Percentiles rank a stretch among this genome's conserved stretches.
Conservation (phyloP, 2,797 vertebrate species). For the Huso huso region DNA sequence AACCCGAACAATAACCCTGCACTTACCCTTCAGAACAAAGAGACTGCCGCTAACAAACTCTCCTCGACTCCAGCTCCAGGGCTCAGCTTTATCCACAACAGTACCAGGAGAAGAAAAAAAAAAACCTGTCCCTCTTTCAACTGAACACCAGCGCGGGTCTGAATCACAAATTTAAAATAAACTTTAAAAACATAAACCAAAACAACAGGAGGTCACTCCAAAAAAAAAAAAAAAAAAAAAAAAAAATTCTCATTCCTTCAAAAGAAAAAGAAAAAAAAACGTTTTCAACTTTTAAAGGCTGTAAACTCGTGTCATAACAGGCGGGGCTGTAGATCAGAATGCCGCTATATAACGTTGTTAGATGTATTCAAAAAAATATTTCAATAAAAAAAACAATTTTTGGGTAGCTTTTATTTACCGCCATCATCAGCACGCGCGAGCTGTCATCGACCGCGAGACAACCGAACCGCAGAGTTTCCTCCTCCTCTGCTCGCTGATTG, state of each 20-base stretch:
- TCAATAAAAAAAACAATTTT: background rate
- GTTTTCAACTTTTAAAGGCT: slow-evolving; percentile 17
- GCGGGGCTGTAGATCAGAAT: background rate
- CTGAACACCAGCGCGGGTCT: slow-evolving; percentile 10
- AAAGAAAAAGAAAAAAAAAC: slow-evolving; percentile 9
- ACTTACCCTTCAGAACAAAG: slow-evolving; percentile 45
- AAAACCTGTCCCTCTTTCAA: slow-evolving; percentile 1
- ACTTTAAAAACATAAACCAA: slow-evolving; percentile 28
- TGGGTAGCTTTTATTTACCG: slow-evolving; percentile 63
- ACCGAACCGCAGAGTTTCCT: slow-evolving; percentile 29
- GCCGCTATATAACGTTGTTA: background rate
- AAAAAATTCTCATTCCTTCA: slow-evolving; percentile 22
- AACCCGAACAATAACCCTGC: slow-evolving; percentile 59
- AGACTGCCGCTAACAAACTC: slow-evolving; percentile 34
- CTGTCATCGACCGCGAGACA: slow-evolving; percentile 66
- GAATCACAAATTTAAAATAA: slow-evolving; percentile 10
- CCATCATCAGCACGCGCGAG: slow-evolving; percentile 74
- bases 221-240: slow-evolving; percentile 30
- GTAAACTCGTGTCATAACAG: background rate
- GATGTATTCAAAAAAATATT: background rate
- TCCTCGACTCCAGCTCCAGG: slow-evolving; percentile 10
- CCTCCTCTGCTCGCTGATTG: slow-evolving; percentile 27
- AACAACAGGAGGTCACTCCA: slow-evolving; percentile 22
- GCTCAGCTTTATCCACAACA: slow-evolving; percentile 15
- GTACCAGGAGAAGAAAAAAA: background rate